Conservation (phyloP, 2,797 vertebrate species). For the Borostomias antarcticus region DNA sequence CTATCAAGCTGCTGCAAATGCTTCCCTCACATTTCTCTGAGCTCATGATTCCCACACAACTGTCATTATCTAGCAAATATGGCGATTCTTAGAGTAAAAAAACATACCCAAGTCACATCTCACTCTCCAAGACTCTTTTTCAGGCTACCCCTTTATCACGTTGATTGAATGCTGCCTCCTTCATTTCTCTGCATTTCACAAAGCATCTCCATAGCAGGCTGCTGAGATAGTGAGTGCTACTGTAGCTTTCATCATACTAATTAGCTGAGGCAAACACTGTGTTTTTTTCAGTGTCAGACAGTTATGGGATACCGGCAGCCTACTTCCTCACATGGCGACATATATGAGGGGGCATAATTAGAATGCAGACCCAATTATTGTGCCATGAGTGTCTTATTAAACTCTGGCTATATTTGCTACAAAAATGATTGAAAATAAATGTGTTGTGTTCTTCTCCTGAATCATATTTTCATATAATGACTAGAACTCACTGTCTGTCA, state of each 20-base stretch:
- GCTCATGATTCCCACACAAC: constrained; percentile 28
- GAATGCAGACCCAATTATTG: constrained; percentile 11
- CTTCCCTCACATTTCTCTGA: constrained; percentile 16
- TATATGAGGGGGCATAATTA: constrained; percentile 12
- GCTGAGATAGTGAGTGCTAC: constrained; percentile 20
- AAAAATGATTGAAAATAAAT: constrained; percentile 1
- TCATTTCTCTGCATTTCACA: constrained; percentile 25
- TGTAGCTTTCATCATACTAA: constrained; percentile 31
- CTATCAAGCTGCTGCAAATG: constrained; percentile 25
- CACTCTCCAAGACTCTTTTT: constrained; percentile 22
- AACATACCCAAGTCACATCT: constrained; percentile 19
- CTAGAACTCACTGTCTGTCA: not conserved
- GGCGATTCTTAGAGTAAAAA: not conserved
- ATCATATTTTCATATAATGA: not conserved
- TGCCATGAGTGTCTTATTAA: constrained; percentile 22
- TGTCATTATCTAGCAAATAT: constrained; percentile 19
- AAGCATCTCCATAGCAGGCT: constrained; percentile 31
- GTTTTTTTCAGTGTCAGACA: constrained; percentile 22
- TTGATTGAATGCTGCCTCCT: constrained; percentile 25
- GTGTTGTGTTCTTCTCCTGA: not conserved
- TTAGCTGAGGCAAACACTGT: constrained; percentile 22
- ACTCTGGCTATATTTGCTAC: constrained; percentile 16
- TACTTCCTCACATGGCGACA: not conserved
- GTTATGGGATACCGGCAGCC: constrained; percentile 6
- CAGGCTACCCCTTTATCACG: constrained; percentile 39